A percentile compares a stretch with the other conserved stretches of the same genome.
phyloP scores from a whole-genome alignment of 2,888 invertebrate species.

The Plusia festucae region DNA sequence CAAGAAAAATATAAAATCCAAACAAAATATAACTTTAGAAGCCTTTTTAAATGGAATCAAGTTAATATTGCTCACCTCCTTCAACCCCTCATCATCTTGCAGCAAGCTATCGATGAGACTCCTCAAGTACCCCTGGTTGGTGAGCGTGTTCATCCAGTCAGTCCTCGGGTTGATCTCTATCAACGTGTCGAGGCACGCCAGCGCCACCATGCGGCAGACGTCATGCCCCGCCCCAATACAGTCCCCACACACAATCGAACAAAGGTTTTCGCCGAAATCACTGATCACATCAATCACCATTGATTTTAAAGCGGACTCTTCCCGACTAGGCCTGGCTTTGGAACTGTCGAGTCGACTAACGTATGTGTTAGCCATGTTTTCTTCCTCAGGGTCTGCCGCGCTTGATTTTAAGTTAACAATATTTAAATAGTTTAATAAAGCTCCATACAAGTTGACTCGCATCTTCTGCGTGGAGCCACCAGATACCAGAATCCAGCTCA shows the following conservation, averaged over 20 bases:
- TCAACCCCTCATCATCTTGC: slow-evolving; percentile 92
- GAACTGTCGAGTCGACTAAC: slow-evolving; percentile 92
- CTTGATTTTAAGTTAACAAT: slow-evolving; percentile 90
- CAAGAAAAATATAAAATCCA: too few species aligned
- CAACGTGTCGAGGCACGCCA: slow-evolving; percentile 94
- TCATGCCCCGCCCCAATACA: slow-evolving; percentile 95
- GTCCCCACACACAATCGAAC: slow-evolving; percentile 95
- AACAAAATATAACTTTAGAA: too few species aligned
- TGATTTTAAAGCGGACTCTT: slow-evolving; percentile 78
- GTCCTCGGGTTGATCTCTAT: slow-evolving; percentile 93
- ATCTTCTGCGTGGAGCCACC: slow-evolving; percentile 95
- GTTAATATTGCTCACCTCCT: slow-evolving; percentile 83
- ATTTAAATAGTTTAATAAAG: slow-evolving; percentile 94
- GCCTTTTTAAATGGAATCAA: too few species aligned
- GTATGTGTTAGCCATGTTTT: slow-evolving; percentile 84
- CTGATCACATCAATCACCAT: slow-evolving; percentile 88
- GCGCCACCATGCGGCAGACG: slow-evolving; percentile 96
- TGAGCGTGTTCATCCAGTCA: slow-evolving; percentile 83
- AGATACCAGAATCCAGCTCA: slow-evolving; percentile 95
- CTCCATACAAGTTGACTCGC: slow-evolving; percentile 95
- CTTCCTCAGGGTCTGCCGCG: slow-evolving; percentile 77
- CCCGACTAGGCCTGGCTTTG: slow-evolving; percentile 68
- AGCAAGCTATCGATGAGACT: slow-evolving; percentile 94
- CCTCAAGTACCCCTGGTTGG: slow-evolving; percentile 92
- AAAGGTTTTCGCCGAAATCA: slow-evolving; percentile 94